These are phyloP conservation scores for Scaptomyza pallida DNA, from an alignment of 1,140 invertebrate species.

Conservation along the genomic window DNA sequence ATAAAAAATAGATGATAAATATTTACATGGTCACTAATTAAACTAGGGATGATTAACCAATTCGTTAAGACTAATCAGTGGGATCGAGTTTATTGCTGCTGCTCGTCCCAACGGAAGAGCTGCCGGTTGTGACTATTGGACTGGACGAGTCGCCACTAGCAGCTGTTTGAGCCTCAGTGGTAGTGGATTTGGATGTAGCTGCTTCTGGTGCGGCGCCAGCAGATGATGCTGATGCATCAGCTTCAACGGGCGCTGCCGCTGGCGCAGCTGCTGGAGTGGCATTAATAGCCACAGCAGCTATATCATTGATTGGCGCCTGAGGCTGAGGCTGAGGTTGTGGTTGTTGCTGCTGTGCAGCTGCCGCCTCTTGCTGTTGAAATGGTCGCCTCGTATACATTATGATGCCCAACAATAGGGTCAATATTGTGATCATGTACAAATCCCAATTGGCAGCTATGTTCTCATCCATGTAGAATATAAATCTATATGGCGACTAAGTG, in stretches of 20 bases:
- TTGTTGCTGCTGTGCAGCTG: slow-evolving; percentile 52
- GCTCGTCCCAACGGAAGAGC: slow-evolving; percentile 40
- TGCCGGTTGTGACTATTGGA: slow-evolving; percentile 8
- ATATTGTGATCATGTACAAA: slow-evolving; percentile 93
- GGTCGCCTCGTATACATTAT: slow-evolving; percentile 91
- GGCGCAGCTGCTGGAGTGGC: slow-evolving; percentile 10
- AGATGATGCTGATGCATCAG: not conserved
- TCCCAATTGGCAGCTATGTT: slow-evolving; percentile 96
- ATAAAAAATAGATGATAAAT: slow-evolving; percentile 81
- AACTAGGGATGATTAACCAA: slow-evolving; percentile 69
- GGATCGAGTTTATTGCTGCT: slow-evolving; percentile 65
- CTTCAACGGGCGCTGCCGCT: slow-evolving; percentile 9
- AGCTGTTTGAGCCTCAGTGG: slow-evolving; percentile 8
- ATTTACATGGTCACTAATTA: slow-evolving; percentile 81
- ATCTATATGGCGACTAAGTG: slow-evolving; percentile 87
- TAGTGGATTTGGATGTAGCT: slow-evolving; percentile 6
- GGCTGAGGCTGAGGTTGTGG: slow-evolving; percentile 30
- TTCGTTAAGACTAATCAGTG: slow-evolving; percentile 78
- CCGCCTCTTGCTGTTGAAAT: slow-evolving; percentile 81
- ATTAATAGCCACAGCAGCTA: slow-evolving; percentile 13
- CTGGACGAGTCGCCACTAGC: slow-evolving; percentile 11
- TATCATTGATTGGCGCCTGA: slow-evolving; percentile 37
- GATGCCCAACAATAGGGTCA: slow-evolving; percentile 92
- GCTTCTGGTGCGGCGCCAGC: not conserved
- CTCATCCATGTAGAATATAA: slow-evolving; percentile 88